Evolutionary conservation across 2,888 invertebrate species (phyloP).

Genomic region (Rotaria sp.): DNA sequence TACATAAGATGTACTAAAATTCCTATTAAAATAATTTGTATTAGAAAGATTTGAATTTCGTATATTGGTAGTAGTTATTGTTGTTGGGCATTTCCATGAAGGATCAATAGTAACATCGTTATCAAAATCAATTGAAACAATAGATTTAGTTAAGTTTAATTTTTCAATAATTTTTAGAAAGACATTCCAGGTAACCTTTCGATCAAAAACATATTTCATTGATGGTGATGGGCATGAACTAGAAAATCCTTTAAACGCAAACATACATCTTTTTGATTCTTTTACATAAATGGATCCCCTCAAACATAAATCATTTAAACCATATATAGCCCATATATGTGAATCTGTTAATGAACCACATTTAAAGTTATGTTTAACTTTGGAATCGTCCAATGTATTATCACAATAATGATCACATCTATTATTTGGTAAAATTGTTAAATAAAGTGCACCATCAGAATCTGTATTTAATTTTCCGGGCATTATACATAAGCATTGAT

Average conservation of each 20-base stretch:
- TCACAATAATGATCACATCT: background rate
- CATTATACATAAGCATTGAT: background rate
- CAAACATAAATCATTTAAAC: background rate
- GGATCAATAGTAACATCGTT: background rate
- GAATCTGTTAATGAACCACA: background rate
- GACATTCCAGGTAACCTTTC: background rate
- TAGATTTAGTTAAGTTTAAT: background rate
- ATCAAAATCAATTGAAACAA: background rate
- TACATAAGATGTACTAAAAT: background rate
- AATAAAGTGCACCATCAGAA: background rate
- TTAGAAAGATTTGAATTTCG: background rate
- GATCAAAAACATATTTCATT: background rate
- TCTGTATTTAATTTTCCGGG: background rate
- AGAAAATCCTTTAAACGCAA: no score
- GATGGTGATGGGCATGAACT: background rate
- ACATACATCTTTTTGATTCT: no score
- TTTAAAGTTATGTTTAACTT: background rate
- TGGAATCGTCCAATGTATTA: background rate
- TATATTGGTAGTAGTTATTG: background rate
- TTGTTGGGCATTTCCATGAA: background rate
- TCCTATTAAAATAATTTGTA: background rate
- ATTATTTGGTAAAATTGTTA: background rate
- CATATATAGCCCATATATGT: background rate
- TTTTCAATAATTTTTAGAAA: background rate
- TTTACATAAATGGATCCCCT: no score